Conservation (phyloP, 92 coral and sea anemone species). For the Siderastrea siderea region DNA sequence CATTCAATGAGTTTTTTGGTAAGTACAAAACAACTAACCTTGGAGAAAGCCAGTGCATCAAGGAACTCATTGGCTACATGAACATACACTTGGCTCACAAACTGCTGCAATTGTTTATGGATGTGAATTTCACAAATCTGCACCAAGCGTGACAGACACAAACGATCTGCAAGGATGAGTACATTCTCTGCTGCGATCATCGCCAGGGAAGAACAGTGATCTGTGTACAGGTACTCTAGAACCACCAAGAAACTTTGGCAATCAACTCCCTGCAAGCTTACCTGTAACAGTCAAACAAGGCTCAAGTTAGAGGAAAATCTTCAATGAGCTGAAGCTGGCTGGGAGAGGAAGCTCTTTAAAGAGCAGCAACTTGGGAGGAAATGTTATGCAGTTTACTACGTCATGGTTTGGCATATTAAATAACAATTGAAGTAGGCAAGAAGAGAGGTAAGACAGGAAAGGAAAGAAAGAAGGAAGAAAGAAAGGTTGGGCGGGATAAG, state of each 20-base stretch:
- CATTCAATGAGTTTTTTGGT: too few relatives aligned
- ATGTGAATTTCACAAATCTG: conserved; percentile 63
- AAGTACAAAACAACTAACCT: not conserved
- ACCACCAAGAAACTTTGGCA: conserved; percentile 55
- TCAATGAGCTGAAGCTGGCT: too few relatives aligned
- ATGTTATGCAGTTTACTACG: too few relatives aligned
- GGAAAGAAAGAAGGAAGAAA: not conserved
- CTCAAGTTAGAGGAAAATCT: too few relatives aligned
- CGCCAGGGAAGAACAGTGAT: conserved; percentile 39
- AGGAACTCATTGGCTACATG: not conserved
- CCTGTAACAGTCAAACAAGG: conserved; percentile 25
- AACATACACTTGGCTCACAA: not conserved
- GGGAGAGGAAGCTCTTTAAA: too few relatives aligned
- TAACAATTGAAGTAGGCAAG: not conserved
- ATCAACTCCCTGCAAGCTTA: conserved; percentile 55
- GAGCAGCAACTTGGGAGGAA: too few relatives aligned
- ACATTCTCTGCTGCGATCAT: conserved; percentile 26
- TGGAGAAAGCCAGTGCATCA: conserved; percentile 18
- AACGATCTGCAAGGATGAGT: conserved; percentile 65
- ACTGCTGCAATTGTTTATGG: not conserved
- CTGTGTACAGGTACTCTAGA: conserved; percentile 72
- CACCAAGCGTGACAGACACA: conserved; percentile 50
- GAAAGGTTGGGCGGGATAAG: not conserved
- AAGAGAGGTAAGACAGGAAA: not conserved
- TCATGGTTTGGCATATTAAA: too few relatives aligned